phyloP scores from a whole-genome alignment of 2,888 invertebrate species.

The Leptarthrus brevirostris region DNA sequence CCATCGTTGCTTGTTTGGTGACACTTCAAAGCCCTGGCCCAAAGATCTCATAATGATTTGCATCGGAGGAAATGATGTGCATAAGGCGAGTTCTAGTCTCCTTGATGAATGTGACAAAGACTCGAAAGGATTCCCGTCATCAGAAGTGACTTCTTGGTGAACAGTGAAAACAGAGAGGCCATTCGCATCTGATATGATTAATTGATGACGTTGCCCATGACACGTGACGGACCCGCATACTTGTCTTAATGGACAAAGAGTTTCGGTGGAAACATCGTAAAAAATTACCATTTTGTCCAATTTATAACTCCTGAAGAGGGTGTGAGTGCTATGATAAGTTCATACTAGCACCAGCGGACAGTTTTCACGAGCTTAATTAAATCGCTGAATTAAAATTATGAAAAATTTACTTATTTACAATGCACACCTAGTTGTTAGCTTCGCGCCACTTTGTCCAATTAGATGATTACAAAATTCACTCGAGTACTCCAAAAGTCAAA shows the following conservation, averaged over 20 bases:
- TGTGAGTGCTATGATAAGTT: background rate
- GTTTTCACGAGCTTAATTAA: conserved; percentile 29
- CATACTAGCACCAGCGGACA: background rate
- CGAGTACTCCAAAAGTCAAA: conserved; percentile 17
- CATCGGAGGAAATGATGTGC: conserved; percentile 9
- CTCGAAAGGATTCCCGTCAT: conserved; percentile 51
- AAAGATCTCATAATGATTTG: background rate
- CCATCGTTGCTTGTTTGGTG: conserved; percentile 16
- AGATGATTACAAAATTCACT: conserved; percentile 26
- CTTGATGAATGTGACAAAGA: conserved; percentile 26
- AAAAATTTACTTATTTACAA: background rate
- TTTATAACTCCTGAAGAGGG: conserved; percentile 45
- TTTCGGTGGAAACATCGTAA: conserved; percentile 45
- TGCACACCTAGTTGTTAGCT: background rate
- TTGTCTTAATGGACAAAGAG: conserved; percentile 51
- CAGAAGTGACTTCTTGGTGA: conserved; percentile 35
- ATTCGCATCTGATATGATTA: conserved; percentile 53
- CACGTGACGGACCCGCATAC: conserved; percentile 54
- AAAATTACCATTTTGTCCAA: conserved; percentile 52
- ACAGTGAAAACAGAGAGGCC: conserved; percentile 25
- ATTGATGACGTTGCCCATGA: conserved; percentile 53
- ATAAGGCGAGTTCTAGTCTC: background rate
- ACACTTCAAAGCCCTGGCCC: conserved; percentile 15
- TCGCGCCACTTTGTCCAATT: conserved; percentile 10
- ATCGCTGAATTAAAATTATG: conserved; percentile 7